phyloP scores from a whole-genome alignment of 2,888 invertebrate species.

The Steinernema scapterisci region DNA sequence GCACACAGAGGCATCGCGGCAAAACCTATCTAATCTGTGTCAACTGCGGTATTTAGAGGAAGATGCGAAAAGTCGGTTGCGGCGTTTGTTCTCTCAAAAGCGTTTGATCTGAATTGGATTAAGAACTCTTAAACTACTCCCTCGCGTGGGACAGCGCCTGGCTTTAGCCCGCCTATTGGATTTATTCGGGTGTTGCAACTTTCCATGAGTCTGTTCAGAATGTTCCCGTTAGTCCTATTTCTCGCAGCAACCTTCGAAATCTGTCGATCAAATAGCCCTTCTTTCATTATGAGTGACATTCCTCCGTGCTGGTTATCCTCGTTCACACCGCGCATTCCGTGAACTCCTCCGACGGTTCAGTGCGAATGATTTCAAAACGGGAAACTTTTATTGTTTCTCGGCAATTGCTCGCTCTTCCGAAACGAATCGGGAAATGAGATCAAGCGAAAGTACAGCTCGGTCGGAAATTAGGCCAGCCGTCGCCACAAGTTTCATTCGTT shows the following conservation, averaged over 20 bases:
- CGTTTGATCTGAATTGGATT: slow-evolving; percentile 27
- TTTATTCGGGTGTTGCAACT: no score
- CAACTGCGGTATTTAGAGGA: slow-evolving; percentile 30
- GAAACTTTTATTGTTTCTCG: not conserved
- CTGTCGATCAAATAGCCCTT: no score
- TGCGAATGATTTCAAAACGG: no score
- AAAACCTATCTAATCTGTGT: slow-evolving; percentile 31
- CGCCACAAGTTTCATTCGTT: slow-evolving; percentile 25
- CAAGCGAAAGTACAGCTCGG: not conserved
- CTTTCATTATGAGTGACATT: no score
- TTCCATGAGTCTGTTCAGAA: no score
- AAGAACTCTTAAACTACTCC: slow-evolving; percentile 3
- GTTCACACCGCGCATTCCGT: no score
- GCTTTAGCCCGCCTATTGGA: no score
- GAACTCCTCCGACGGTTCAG: no score
- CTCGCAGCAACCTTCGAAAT: no score
- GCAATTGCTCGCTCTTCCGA: not conserved
- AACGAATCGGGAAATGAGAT: slow-evolving; percentile 19
- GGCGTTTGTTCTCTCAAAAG: slow-evolving; percentile 17
- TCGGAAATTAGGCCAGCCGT: not conserved
- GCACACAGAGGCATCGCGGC: slow-evolving; percentile 4
- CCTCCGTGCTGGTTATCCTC: no score
- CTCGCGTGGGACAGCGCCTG: not conserved
- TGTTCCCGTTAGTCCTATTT: no score
- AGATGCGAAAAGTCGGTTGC: slow-evolving; percentile 16